Percentiles rank a stretch among this genome's conserved stretches.
These are phyloP conservation scores for Siderastrea radians DNA, from an alignment of 92 coral and sea anemone species.

Conservation along the genomic window DNA sequence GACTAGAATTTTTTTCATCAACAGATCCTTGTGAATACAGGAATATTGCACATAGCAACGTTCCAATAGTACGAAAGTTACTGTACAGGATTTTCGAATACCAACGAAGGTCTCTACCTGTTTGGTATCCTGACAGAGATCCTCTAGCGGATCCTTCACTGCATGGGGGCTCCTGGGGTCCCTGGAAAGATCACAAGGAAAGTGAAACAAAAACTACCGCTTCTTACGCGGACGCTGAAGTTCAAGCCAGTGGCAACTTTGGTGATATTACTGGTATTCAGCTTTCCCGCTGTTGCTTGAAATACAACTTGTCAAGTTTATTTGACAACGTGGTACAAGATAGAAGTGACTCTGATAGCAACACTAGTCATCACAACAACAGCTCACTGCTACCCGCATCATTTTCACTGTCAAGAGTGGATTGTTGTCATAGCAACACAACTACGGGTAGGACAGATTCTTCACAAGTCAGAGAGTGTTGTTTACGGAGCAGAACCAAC, in stretches of 20 bases:
- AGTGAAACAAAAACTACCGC: not conserved
- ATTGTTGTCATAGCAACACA: not conserved
- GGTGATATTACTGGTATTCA: not conserved
- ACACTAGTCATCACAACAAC: not conserved
- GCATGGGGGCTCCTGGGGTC: constrained; percentile 85
- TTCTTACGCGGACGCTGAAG: not conserved
- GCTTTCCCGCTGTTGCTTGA: not conserved
- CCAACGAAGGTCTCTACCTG: constrained; percentile 69
- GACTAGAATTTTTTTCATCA: not conserved
- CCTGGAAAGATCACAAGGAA: constrained; percentile 61
- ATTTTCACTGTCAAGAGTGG: not conserved
- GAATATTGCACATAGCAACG: constrained; percentile 76
- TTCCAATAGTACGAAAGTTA: constrained; percentile 68
- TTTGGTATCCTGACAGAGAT: constrained; percentile 87
- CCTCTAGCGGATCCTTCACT: constrained; percentile 71
- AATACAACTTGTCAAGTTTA: not conserved
- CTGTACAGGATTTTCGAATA: constrained; percentile 64
- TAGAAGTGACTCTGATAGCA: not conserved
- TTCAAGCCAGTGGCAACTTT: not conserved
- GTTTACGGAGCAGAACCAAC: not conserved
- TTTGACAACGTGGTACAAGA: not conserved
- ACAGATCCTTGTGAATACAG: constrained; percentile 97
- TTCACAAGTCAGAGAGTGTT: constrained; percentile 7
- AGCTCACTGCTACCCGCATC: not conserved
- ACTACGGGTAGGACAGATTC: not conserved